Base-by-base conservation (phyloP, 1,140 invertebrate species). In the Littorina saxatilis region DNA sequence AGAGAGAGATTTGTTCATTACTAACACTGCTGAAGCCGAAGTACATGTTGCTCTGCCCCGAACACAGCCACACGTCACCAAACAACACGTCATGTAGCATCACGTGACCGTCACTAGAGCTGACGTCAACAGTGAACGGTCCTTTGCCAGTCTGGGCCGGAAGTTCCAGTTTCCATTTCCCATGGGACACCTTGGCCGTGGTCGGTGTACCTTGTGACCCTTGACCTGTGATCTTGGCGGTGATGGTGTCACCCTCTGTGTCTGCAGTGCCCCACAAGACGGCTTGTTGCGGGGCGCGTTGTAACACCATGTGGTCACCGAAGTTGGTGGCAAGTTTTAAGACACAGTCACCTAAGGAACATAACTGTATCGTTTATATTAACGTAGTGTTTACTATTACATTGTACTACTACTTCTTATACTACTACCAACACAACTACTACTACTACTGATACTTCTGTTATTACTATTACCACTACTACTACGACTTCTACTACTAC, bases 41-140 rank as follows among this genome's bases (percentile, higher is more conserved):
- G 37, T 87, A 66, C 90, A 91, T 91, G 77, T 91, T 91, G 55
- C 89, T 91, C 70, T 91, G 90, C 47, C 90, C 89, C 13, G 86
- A 88, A 80, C 89, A 91, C 3, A 91, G 39, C 88, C 89, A 91
- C 5, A 91, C 89, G 80, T 91, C 89, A 4, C 89, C 89, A 85
- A 91, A 91, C 43, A 88, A 52, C 23, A 91, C 89, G 82, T 89
- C 84, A n/a, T 72, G 81, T 3, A 89, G 63, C 29, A 29, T 73
- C 52, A 83, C 81, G 5, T 70, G 61, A 5, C 37, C 76, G 13
- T 66, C 50, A 0, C 78, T 63, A 3, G 81, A 83, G 17, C 15
- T 55, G 7, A 86, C 88, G 27, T 37, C 83, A 32, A 90, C 84
- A 23, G 23, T 68, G 50, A 85, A 84, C 15, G 87, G 83, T 50